These are phyloP conservation scores for Bungarus multicinctus DNA, from an alignment of 2,113 vertebrate species.

Conservation along the genomic window DNA sequence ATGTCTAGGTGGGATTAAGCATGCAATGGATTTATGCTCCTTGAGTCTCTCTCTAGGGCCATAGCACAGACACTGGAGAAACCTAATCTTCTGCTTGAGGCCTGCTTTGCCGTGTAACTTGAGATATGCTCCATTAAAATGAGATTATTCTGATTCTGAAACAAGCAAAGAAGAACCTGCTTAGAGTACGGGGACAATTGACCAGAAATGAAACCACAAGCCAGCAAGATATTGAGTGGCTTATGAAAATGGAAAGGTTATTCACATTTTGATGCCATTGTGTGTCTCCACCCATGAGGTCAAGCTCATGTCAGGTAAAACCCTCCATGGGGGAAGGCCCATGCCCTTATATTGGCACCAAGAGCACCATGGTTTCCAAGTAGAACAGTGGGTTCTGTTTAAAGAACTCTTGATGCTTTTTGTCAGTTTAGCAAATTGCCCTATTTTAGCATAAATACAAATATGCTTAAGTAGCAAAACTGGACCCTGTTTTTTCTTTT, in stretches of 20 bases:
- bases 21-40: constrained; percentile 24
- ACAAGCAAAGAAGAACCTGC: neutral
- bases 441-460: neutral
- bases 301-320: constrained; percentile 2
- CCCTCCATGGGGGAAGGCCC: neutral
- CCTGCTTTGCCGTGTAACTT: constrained; percentile 3
- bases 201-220: neutral
- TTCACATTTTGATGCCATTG: neutral
- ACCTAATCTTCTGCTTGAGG: constrained; percentile 26
- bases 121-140: constrained; percentile 27
- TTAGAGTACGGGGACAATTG: neutral
- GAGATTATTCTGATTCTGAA: constrained; percentile 30
- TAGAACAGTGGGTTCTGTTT: neutral
- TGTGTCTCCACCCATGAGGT: constrained; percentile 18
- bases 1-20: constrained; percentile 20
- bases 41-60: neutral
- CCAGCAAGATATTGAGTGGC: neutral
- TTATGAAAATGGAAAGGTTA: constrained; percentile 2
- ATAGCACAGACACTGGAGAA: constrained; percentile 1
- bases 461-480: neutral
- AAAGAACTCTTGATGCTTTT: neutral
- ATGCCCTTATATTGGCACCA: neutral
- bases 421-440: neutral
- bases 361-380: neutral
- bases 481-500: neutral